Conservation (phyloP, 2,888 invertebrate genomes). For the Watsonalla cultraria region DNA sequence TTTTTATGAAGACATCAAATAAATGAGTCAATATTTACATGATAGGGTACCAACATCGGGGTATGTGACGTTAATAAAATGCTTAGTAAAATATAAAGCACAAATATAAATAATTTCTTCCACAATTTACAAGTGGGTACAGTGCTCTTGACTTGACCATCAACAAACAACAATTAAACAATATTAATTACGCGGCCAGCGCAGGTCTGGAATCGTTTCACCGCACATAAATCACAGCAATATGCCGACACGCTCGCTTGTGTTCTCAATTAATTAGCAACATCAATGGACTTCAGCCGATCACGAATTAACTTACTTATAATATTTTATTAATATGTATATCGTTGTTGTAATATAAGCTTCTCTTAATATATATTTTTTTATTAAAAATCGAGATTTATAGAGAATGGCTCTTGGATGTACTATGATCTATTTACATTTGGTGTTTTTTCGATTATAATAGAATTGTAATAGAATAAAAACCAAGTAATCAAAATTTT, state of each 20-base stretch:
- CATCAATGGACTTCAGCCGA: slow-evolving; percentile 53
- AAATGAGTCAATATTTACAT: too few relatives aligned
- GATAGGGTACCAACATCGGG: too few relatives aligned
- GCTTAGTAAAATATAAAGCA: too few relatives aligned
- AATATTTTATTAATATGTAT: slow-evolving; percentile 3
- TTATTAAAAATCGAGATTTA: background rate
- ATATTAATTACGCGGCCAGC: slow-evolving; percentile 49
- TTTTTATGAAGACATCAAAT: too few relatives aligned
- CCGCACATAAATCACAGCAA: slow-evolving; percentile 54
- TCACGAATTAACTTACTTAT: slow-evolving; percentile 24
- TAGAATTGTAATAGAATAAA: too few relatives aligned
- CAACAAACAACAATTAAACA: slow-evolving; percentile 50
- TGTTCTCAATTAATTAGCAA: slow-evolving; percentile 63
- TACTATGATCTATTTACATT: too few relatives aligned
- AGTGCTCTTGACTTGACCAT: slow-evolving; percentile 14
- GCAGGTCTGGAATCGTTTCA: slow-evolving; percentile 46
- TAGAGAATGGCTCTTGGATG: too few relatives aligned
- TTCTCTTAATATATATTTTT: background rate
- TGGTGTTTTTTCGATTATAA: too few relatives aligned
- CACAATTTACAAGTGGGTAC: too few relatives aligned
- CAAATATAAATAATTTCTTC: too few relatives aligned
- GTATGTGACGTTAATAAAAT: too few relatives aligned
- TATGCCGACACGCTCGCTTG: slow-evolving; percentile 47
- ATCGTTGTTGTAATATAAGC: slow-evolving; percentile 7
- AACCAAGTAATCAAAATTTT: too few relatives aligned